phyloP scores from a whole-genome alignment of 2,888 invertebrate species.

The Bellardia bayeri region DNA sequence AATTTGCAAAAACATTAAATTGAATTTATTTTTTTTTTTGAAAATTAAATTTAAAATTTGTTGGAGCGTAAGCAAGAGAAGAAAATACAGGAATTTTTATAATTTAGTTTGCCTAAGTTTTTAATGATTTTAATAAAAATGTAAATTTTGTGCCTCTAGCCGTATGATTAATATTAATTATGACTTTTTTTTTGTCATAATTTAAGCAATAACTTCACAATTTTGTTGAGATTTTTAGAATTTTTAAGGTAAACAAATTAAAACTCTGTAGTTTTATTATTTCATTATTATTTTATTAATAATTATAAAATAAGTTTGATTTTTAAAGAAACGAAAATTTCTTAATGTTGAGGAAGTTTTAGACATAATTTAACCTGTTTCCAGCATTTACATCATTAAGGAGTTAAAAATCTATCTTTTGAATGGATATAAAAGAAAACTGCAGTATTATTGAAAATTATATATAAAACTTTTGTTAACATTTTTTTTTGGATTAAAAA shows the following conservation, averaged over 20 bases:
- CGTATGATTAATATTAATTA: conserved; percentile 10
- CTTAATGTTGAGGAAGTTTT: no score
- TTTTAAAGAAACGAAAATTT: no score
- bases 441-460: no score
- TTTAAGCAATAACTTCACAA: background rate
- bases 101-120: background rate
- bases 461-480: no score
- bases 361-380: no score
- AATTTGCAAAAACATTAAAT: background rate
- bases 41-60: background rate
- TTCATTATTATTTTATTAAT: no score
- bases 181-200: background rate
- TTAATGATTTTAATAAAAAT: background rate
- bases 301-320: no score
- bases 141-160: background rate
- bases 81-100: no score
- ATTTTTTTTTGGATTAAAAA: no score
- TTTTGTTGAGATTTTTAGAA: background rate
- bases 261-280: background rate
- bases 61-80: background rate
- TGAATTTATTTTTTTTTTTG: background rate
- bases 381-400: no score
- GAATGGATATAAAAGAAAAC: no score
- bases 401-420: no score
- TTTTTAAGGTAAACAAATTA: background rate